These are phyloP conservation scores for Chrosomus eos DNA, from an alignment of 2,797 vertebrate species.

Conservation along the genomic window DNA sequence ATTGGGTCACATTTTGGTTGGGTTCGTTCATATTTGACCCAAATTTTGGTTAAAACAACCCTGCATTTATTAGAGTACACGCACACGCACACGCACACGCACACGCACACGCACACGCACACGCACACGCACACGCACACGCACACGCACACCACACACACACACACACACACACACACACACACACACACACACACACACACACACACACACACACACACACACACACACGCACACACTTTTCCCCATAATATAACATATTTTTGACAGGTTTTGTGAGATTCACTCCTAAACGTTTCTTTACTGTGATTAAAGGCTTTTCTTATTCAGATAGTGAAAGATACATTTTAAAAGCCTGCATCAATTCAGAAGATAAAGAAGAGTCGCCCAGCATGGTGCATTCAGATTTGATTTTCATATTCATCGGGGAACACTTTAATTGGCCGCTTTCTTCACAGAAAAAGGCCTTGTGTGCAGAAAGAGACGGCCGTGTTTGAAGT, in stretches of 20 bases:
- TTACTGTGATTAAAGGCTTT: background rate
- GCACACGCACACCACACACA: too few relatives aligned
- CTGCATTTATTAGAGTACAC: too few relatives aligned
- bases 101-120: too few relatives aligned
- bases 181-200: too few relatives aligned
- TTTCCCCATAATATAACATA: background rate
- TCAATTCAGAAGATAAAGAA: background rate
- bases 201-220: too few relatives aligned
- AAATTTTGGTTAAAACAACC: too few relatives aligned
- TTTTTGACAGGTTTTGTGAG: background rate
- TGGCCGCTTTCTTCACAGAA: slow-evolving; percentile 28
- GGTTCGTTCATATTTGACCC: too few relatives aligned
- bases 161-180: too few relatives aligned
- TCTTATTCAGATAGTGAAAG: background rate
- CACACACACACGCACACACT: too few relatives aligned
- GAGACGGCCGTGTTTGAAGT: slow-evolving; percentile 20
- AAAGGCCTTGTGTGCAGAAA: slow-evolving; percentile 6
- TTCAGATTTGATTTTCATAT: slow-evolving; percentile 24
- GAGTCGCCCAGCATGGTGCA: slow-evolving; percentile 1
- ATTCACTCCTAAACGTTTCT: background rate
- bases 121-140: too few relatives aligned
- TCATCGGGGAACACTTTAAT: slow-evolving; percentile 41
- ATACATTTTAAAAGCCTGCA: slow-evolving; percentile 15
- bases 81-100: too few relatives aligned
- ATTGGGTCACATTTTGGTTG: too few relatives aligned